Evolutionary conservation across 2,113 vertebrate species (phyloP).

Genomic region (Phycodurus eques): DNA sequence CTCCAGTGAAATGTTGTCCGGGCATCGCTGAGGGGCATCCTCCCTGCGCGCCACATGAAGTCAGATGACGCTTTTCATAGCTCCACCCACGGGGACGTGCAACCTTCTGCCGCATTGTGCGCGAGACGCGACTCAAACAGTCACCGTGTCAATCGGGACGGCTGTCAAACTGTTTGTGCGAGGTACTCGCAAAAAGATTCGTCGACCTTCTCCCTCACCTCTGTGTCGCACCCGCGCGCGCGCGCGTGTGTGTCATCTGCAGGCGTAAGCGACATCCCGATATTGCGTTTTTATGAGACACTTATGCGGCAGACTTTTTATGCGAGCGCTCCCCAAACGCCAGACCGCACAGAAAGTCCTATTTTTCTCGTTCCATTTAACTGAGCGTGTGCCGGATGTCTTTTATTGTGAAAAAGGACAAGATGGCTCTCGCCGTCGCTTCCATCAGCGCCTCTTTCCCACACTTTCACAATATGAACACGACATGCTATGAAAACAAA

Average conservation of each 20-base stretch:
- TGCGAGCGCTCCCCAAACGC: background rate
- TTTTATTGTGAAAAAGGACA: background rate
- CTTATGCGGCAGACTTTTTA: slow-evolving; percentile 1
- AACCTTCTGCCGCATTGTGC: background rate
- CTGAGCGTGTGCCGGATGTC: background rate
- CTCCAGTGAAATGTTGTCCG: background rate
- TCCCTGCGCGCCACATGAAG: background rate
- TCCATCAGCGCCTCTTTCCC: background rate
- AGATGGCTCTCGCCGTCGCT: background rate
- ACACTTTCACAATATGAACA: background rate
- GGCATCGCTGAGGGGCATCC: background rate
- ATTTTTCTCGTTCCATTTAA: slow-evolving; percentile 10
- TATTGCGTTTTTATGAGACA: slow-evolving; percentile 19
- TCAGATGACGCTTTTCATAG: background rate
- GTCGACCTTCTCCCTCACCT: slow-evolving; percentile 14
- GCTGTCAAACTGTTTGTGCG: slow-evolving; percentile 1
- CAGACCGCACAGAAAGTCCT: slow-evolving; percentile 7
- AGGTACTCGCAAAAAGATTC: slow-evolving; percentile 17
- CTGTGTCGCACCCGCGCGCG: slow-evolving; percentile 23
- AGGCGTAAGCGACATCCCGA: slow-evolving; percentile 18
- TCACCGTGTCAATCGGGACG: slow-evolving; percentile 2
- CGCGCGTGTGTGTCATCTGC: slow-evolving; percentile 9
- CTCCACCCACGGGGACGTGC: background rate
- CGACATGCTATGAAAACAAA: background rate
- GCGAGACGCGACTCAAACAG: slow-evolving; percentile 9